A percentile compares a stretch with the other conserved stretches of the same genome.
Conservation (phyloP, 1,140 invertebrate genomes). For the Caenorhabditis briggsae region DNA sequence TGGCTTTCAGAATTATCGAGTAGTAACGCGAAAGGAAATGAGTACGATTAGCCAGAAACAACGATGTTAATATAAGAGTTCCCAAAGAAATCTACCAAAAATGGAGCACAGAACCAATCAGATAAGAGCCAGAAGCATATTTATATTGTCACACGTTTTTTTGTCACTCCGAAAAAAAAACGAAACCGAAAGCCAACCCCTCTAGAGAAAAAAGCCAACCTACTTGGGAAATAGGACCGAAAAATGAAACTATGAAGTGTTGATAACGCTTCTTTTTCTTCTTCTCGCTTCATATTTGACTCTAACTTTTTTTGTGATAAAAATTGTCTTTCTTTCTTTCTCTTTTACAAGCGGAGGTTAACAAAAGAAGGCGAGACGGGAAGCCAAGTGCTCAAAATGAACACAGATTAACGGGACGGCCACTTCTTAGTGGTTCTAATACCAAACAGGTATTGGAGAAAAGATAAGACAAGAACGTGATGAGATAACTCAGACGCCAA, state of each 20-base stretch:
- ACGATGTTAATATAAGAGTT: not conserved
- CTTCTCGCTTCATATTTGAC: not conserved
- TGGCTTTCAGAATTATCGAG: not conserved
- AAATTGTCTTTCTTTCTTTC: not conserved
- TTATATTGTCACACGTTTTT: not conserved
- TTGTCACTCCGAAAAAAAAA: not conserved
- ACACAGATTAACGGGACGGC: not conserved
- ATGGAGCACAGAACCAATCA: too few species aligned
- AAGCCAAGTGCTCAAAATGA: constrained; percentile 9
- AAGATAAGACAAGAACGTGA: not conserved
- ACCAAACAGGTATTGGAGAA: not conserved
- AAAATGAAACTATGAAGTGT: not conserved
- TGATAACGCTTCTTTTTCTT: not conserved
- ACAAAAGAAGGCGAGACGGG: constrained; percentile 13
- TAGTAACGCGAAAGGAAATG: too few species aligned
- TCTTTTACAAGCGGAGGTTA: not conserved
- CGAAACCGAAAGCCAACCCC: not conserved
- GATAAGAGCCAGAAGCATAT: too few species aligned
- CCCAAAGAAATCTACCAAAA: too few species aligned
- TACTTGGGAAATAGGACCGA: not conserved
- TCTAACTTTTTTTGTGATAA: constrained; percentile 10
- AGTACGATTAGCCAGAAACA: not conserved
- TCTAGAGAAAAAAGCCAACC: not conserved
- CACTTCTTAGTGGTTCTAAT: not conserved
- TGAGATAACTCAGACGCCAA: constrained; percentile 8